Evolutionary conservation across 2,797 vertebrate genomes (phyloP).

Genomic region (Falco columbarius): DNA sequence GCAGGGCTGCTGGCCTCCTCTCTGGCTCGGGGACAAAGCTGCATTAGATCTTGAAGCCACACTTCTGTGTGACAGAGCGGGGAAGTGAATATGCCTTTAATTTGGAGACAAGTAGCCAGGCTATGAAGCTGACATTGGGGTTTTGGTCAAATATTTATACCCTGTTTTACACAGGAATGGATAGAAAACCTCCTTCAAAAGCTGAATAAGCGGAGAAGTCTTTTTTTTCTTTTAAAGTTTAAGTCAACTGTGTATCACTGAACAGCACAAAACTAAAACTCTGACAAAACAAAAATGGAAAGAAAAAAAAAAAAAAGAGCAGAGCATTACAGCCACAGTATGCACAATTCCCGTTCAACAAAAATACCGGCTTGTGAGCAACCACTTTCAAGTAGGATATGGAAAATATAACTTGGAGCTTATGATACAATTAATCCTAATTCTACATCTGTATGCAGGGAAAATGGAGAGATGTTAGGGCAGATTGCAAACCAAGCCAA

Average conservation of each 20-base stretch:
- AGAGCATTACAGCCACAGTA: neutral
- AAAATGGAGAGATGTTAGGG: neutral
- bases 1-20: neutral
- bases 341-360: neutral
- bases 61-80: neutral
- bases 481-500: neutral
- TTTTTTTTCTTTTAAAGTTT: neutral
- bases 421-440: neutral
- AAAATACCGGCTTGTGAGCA: neutral
- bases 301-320: neutral
- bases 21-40: constrained; percentile 13
- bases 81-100: neutral
- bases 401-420: neutral
- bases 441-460: neutral
- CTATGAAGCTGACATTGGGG: neutral
- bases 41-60: constrained; percentile 43
- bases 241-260: neutral
- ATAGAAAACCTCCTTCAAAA: neutral
- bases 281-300: neutral
- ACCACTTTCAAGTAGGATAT: neutral
- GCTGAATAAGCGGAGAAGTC: neutral
- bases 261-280: neutral
- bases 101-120: neutral
- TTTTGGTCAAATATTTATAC: neutral
- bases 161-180: neutral